A percentile compares a stretch with the other conserved stretches of the same genome.
Conservation (phyloP, 92 coral and sea anemone species). For the Heliopora coerulea region DNA sequence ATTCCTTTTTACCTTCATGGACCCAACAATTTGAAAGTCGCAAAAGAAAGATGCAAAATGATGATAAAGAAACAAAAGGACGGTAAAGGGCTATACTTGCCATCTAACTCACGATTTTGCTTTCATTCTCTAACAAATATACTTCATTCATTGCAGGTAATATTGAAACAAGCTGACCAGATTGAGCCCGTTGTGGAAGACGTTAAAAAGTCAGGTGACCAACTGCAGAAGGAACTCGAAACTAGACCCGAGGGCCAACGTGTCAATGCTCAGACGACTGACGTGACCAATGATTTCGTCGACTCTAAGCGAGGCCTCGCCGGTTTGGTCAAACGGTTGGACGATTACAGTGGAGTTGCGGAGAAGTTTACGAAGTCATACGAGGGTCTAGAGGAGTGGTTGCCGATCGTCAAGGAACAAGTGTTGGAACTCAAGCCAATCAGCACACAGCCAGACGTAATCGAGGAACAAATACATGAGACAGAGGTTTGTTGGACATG, state of each 20-base stretch:
- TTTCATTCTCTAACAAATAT: not conserved
- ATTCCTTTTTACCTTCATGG: too few species aligned
- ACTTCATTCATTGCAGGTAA: not conserved
- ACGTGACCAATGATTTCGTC: slow-evolving; percentile 67
- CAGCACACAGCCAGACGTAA: slow-evolving; percentile 93
- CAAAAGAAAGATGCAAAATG: too few species aligned
- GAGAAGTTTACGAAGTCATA: slow-evolving; percentile 76
- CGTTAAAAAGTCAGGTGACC: not conserved
- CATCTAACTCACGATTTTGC: too few species aligned
- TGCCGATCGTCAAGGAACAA: slow-evolving; percentile 74
- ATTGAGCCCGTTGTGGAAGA: slow-evolving; percentile 21
- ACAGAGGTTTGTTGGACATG: too few species aligned
- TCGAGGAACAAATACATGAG: slow-evolving; percentile 80
- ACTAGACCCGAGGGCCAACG: slow-evolving; percentile 75
- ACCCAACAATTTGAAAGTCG: too few species aligned
- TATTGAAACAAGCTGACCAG: slow-evolving; percentile 10
- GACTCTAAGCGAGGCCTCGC: slow-evolving; percentile 71
- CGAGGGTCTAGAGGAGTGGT: slow-evolving; percentile 80
- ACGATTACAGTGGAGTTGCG: slow-evolving; percentile 73
- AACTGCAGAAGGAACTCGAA: slow-evolving; percentile 39
- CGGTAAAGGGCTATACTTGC: too few species aligned
- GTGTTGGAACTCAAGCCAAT: slow-evolving; percentile 83
- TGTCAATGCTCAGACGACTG: slow-evolving; percentile 64
- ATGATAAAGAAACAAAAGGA: too few species aligned
- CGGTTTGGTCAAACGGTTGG: slow-evolving; percentile 50